Conservation (phyloP, 1,140 invertebrate species). For the Spodoptera frugiperda region DNA sequence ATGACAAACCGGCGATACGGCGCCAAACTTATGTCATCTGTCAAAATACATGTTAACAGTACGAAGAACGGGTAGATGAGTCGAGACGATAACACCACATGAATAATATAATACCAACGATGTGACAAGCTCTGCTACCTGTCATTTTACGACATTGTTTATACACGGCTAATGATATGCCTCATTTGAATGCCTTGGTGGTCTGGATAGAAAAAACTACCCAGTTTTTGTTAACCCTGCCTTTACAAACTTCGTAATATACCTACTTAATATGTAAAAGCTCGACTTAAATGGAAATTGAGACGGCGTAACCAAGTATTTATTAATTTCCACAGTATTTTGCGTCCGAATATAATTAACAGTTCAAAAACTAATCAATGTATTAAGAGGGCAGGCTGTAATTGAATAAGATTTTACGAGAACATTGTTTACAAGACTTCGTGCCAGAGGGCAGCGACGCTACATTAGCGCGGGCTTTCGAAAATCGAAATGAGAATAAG, state of each 20-base stretch:
- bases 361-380: conserved; percentile 68
- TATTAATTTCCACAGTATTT: conserved; percentile 50
- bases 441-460: conserved; percentile 77
- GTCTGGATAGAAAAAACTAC: conserved; percentile 69
- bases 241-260: conserved; percentile 38
- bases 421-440: conserved; percentile 81
- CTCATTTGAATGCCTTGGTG: conserved; percentile 81
- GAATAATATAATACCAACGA: conserved; percentile 74
- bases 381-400: conserved; percentile 68
- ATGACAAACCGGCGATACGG: conserved; percentile 75
- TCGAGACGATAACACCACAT: conserved; percentile 62
- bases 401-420: conserved; percentile 84
- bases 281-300: conserved; percentile 8
- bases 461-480: conserved; percentile 79
- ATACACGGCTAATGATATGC: conserved; percentile 77
- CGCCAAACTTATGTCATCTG: conserved; percentile 84
- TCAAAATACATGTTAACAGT: conserved; percentile 86
- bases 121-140: conserved; percentile 74
- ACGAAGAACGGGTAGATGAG: conserved; percentile 56
- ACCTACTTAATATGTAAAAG: conserved; percentile 1
- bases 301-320: conserved; percentile 29
- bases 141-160: conserved; percentile 83
- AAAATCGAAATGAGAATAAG: conserved; percentile 78
- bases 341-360: conserved; percentile 40
- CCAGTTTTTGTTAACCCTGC: conserved; percentile 54